Evolutionary conservation across 2,888 invertebrate genomes (phyloP).

Genomic region (Ochropleura leucogaster): DNA sequence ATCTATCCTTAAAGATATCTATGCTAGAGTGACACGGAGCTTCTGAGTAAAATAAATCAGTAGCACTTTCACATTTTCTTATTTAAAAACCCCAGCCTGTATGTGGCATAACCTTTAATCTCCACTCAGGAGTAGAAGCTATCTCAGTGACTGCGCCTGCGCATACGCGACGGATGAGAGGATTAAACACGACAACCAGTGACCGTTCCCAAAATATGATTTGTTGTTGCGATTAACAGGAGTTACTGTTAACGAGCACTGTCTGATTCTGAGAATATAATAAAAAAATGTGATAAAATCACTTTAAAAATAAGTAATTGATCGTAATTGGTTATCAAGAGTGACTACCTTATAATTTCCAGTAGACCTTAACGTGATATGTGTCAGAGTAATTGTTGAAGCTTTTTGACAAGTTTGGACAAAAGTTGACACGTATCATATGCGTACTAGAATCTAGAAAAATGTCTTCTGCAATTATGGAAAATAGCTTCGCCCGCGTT

Average conservation of each 20-base stretch:
- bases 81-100: slow-evolving; percentile 33
- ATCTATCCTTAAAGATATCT: neutral
- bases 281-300: neutral
- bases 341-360: neutral
- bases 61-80: neutral
- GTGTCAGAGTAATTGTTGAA: neutral
- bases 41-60: neutral
- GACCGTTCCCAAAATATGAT: slow-evolving; percentile 69
- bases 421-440: neutral
- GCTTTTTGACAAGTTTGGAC: neutral
- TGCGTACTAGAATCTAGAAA: neutral
- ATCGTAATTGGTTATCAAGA: slow-evolving; percentile 6
- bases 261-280: neutral
- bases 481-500: too few species aligned
- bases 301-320: slow-evolving; percentile 19
- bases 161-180: slow-evolving; percentile 70
- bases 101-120: slow-evolving; percentile 65
- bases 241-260: slow-evolving; percentile 47
- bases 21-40: neutral
- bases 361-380: neutral
- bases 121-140: slow-evolving; percentile 64
- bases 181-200: slow-evolving; percentile 80
- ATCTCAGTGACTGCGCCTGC: slow-evolving; percentile 60
- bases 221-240: slow-evolving; percentile 59
- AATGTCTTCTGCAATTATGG: neutral